Base-by-base conservation (phyloP, 2,888 invertebrate genomes). In the Nymphalis c-album region DNA sequence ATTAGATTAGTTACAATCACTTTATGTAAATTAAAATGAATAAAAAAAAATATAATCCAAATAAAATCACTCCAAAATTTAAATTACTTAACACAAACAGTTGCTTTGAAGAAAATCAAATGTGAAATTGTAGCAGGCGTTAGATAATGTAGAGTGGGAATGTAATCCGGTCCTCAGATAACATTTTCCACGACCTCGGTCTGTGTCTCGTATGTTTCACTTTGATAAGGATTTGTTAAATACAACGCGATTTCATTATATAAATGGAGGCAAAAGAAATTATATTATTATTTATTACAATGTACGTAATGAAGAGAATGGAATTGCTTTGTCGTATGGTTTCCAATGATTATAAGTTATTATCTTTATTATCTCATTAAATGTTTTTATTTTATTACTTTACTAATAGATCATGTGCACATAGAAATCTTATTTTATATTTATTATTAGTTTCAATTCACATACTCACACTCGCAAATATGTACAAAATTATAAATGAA, bases 151-250 rank as follows among this genome's bases (percentile, higher is more conserved):
- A 59, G 67, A 64, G 50, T 61, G 46, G 62, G 69, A 67, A 65
- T 66, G 65, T 70, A 72, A 72, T 70, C 63, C 70, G 61, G 46
- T 66, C 55, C 61, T 61, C 40, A 68, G 71, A 72, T 70, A 70
- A 72, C 63, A 63, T 58, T 65, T 69, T 57, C 63, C 60, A 55
- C 60, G 60, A 58, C 57, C 68, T 61, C 60, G 67, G 62, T 70
- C 65, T 72, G 68, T 55, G 60, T 59, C 69, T 64, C 65, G 61
- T 64, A 64, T 62, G 69, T 61, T 64, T 67, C 51, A 66, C 57
- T 68, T 66, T 60, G 65, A 60, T 63, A 64, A 60, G 65, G 60
- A 66, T 66, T 66, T 66, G 55, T 61, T 55, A 61, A 66, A 66
- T 66, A 53, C 60, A 48, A 47, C 31, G 47, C 40, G 35, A 61